These are phyloP conservation scores for Drosophila kepulauana DNA, from an alignment of 1,140 invertebrate species.

Conservation along the genomic window DNA sequence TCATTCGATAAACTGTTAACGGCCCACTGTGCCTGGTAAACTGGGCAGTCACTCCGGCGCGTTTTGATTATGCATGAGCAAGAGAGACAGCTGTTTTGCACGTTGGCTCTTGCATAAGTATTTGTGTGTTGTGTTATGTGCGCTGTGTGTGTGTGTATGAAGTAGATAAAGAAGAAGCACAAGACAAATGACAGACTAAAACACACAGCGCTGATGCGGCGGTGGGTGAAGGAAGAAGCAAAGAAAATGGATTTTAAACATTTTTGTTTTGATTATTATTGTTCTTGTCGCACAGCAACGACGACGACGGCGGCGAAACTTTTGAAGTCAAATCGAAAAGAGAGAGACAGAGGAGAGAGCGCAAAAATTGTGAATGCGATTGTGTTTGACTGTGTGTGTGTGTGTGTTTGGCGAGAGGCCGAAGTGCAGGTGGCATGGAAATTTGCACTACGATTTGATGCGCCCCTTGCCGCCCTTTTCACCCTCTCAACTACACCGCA, in stretches of 20 bases:
- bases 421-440: slow-evolving; percentile 46
- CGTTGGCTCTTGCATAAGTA: slow-evolving; percentile 51
- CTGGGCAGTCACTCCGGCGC: slow-evolving; percentile 40
- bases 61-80: slow-evolving; percentile 57
- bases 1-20: not conserved
- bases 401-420: slow-evolving; percentile 34
- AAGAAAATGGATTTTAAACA: slow-evolving; percentile 84
- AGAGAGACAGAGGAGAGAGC: slow-evolving; percentile 26
- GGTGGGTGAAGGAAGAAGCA: slow-evolving; percentile 70
- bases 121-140: slow-evolving; percentile 19
- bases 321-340: slow-evolving; percentile 48
- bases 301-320: slow-evolving; percentile 58
- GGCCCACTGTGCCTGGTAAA: slow-evolving; percentile 50
- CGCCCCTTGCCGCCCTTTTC: not conserved
- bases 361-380: not conserved
- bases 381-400: not conserved
- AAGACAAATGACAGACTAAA: slow-evolving; percentile 80
- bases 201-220: slow-evolving; percentile 55
- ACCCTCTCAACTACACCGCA: too few relatives aligned
- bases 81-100: slow-evolving; percentile 72
- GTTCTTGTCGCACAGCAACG: slow-evolving; percentile 69
- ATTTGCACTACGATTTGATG: slow-evolving; percentile 27
- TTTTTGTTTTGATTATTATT: slow-evolving; percentile 84
- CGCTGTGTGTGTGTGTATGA: slow-evolving; percentile 23
- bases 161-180: slow-evolving; percentile 63